Base-by-base conservation (phyloP, 2,797 vertebrate genomes). In the Esox masquinongy region DNA sequence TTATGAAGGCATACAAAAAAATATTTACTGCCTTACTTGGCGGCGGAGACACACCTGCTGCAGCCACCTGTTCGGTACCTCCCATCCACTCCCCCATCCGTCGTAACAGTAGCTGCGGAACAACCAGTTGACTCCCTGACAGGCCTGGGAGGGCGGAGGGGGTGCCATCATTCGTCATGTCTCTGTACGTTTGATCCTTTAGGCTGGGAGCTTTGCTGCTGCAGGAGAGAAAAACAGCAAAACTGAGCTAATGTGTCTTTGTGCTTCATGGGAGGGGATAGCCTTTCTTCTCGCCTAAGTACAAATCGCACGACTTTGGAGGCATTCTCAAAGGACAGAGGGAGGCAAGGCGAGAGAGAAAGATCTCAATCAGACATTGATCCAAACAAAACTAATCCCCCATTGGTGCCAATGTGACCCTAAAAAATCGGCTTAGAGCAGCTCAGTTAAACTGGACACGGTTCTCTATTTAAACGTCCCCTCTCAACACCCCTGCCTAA, bases 321-420 rank as follows among this genome's bases (percentile, higher is more conserved):
- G 67, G 84, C 87, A 92, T 94, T 95, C 91, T 94, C 85, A 79
- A 51, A 61, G 78, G 88, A 89, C 91, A 88, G 83, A 91, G 92
- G 89, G 90, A 91, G 89, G 89, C 92, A 90, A 91, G 91, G 91
- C 90, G 67, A 17, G 78, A 89, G 90, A 92, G 92, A 92, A 92
- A 93, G 92, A 91, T 93, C 90, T 93, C 90, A 94, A 94, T 93
- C 92, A 92, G 90, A 91, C 91, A 92, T 92, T 92, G 91, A 93
- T 94, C 92, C 92, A 92, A 94, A 92, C 89, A 93, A 93, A 93
- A 90, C 91, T 95, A 94, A 95, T 95, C 94, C 93, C 89, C 93
- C 89, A 94, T 94, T 93, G 92, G 92, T 92, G 94, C 92, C 93
- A 94, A 93, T 82, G 92, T 94, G 93, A 95, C 93, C 94, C 91